Percentiles rank a stretch among this genome's conserved stretches.
phyloP scores from a whole-genome alignment of 2,113 vertebrate species.

The Origma solitaria region DNA sequence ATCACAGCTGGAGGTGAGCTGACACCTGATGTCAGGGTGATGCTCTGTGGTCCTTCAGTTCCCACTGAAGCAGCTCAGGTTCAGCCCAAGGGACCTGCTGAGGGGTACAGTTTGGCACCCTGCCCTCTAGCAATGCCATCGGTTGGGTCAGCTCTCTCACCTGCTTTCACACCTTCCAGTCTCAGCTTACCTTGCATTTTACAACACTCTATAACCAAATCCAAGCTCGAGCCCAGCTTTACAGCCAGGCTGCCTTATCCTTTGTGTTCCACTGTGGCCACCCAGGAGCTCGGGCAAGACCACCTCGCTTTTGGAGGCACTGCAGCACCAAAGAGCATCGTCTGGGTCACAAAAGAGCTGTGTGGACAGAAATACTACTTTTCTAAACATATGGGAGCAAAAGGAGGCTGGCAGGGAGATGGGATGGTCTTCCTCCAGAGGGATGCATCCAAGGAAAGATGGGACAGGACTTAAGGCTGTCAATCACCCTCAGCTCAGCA shows the following conservation, averaged over 20 bases:
- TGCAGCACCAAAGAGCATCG: not conserved
- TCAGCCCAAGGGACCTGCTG: not conserved
- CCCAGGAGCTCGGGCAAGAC: too few relatives aligned
- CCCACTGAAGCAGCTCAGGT: not conserved
- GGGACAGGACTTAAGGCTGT: not conserved
- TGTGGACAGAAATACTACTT: fast-evolving
- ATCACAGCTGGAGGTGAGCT: not conserved
- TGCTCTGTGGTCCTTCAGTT: not conserved
- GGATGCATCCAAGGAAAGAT: not conserved
- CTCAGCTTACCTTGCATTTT: not conserved
- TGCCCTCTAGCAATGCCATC: fast-evolving
- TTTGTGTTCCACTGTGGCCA: not conserved
- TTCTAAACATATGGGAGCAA: not conserved
- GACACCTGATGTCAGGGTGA: not conserved
- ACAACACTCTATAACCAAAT: not conserved
- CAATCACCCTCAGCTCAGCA: not conserved
- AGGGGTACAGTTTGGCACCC: not conserved
- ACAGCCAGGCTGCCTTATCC: not conserved
- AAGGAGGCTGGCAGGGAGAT: not conserved
- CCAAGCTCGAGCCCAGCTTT: not conserved
- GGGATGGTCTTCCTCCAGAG: not conserved
- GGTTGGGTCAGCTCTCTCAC: not conserved
- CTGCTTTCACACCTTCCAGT: not conserved
- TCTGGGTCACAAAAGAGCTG: not conserved
- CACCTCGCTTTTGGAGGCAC: not conserved